These are phyloP conservation scores for Gambusia affinis DNA, from an alignment of 2,113 vertebrate species.

Conservation along the genomic window DNA sequence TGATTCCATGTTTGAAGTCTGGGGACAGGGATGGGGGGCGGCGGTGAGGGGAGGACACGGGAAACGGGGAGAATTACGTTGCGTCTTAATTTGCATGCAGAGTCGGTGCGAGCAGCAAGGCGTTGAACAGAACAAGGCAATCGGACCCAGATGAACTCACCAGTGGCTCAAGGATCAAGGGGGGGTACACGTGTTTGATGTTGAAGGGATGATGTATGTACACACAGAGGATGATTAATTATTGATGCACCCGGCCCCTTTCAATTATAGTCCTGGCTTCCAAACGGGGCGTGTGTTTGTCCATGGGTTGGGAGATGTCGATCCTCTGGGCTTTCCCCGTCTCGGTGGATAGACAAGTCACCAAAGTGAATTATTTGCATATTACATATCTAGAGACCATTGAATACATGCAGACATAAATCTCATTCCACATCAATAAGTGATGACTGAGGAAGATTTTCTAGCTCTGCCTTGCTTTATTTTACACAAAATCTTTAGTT, in stretches of 20 bases:
- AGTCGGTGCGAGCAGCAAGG: conserved; percentile 34
- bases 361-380: neutral
- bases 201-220: conserved; percentile 29
- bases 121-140: conserved; percentile 37
- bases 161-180: conserved; percentile 39
- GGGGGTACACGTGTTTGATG: conserved; percentile 50
- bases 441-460: too few relatives aligned
- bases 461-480: too few relatives aligned
- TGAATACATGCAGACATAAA: neutral
- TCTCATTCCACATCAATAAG: neutral
- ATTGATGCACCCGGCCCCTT: conserved; percentile 49
- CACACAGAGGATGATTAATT: conserved; percentile 55
- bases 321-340: conserved; percentile 14
- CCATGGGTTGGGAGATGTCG: neutral
- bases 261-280: conserved; percentile 46
- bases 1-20: conserved; percentile 32
- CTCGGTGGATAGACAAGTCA: neutral
- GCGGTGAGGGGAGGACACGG: neutral
- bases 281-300: conserved; percentile 14
- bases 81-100: conserved; percentile 53
- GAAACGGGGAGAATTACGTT: neutral
- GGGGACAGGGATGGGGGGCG: too few relatives aligned
- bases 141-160: conserved; percentile 51
- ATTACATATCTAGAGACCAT: neutral
- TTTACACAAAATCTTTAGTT: too few relatives aligned